Percentiles rank a stretch among this genome's conserved stretches.
Conservation (phyloP, 2,888 invertebrate genomes). For the Dasypogon diadema region DNA sequence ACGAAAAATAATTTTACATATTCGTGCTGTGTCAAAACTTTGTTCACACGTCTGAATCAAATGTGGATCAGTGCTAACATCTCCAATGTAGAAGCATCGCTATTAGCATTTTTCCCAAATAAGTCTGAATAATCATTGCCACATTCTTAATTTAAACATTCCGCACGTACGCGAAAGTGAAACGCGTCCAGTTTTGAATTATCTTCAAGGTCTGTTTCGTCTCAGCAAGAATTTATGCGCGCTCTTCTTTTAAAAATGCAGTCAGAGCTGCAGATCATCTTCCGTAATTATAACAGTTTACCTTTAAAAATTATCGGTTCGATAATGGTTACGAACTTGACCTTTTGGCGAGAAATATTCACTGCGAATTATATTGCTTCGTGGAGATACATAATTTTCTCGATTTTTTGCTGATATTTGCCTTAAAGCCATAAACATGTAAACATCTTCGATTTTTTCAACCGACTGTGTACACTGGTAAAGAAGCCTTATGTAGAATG, state of each 20-base stretch:
- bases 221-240: conserved; percentile 1
- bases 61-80: too few species aligned
- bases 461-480: too few species aligned
- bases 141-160: conserved; percentile 33
- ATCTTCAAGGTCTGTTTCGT: conserved; percentile 23
- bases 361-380: neutral
- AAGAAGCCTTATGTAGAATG: too few species aligned
- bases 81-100: too few species aligned
- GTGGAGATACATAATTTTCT: neutral
- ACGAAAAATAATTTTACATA: too few species aligned
- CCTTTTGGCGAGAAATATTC: conserved; percentile 17
- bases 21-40: too few species aligned
- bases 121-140: conserved; percentile 27
- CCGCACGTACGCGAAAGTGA: conserved; percentile 11
- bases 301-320: conserved; percentile 15
- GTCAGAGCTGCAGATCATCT: conserved; percentile 21
- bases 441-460: conserved; percentile 19
- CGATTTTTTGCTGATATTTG: neutral
- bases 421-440: neutral
- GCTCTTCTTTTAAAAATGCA: conserved; percentile 22
- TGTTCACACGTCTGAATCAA: too few species aligned
- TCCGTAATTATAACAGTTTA: conserved; percentile 35
- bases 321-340: conserved; percentile 21
- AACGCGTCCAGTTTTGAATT: neutral
- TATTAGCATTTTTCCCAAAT: conserved; percentile 26